phyloP scores from a whole-genome alignment of 2,113 vertebrate genomes.

The Lepus americanus region DNA sequence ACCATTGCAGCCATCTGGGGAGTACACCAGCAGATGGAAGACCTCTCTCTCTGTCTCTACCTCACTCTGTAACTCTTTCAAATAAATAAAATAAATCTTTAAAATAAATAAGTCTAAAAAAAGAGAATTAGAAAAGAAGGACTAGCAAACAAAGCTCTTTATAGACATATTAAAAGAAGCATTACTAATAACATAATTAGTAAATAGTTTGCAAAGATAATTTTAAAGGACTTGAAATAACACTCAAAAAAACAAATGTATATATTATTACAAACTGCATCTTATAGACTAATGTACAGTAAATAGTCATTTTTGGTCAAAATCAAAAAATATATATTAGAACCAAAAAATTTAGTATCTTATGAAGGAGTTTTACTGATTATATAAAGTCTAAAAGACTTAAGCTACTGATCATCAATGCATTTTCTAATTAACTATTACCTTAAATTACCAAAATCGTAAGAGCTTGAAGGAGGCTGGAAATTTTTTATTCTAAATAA shows the following conservation, averaged over 20 bases:
- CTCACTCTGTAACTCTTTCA: too few relatives aligned
- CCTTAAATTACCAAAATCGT: background rate
- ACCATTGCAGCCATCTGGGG: too few relatives aligned
- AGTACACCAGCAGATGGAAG: too few relatives aligned
- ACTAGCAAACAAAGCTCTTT: too few relatives aligned
- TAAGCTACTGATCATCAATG: background rate
- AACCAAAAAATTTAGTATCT: slow-evolving; percentile 34
- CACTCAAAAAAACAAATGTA: background rate
- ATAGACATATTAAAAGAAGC: background rate
- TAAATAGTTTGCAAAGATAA: slow-evolving; percentile 28
- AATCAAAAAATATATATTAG: slow-evolving; percentile 23
- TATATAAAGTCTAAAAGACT: background rate
- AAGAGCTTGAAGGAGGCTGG: background rate
- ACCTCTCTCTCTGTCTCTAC: too few relatives aligned
- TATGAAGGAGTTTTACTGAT: slow-evolving; percentile 3
- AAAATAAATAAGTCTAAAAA: too few relatives aligned
- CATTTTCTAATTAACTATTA: slow-evolving; percentile 45
- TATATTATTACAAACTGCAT: background rate
- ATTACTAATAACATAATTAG: slow-evolving; percentile 3
- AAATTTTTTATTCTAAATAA: slow-evolving; percentile 48
- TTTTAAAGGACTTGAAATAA: slow-evolving; percentile 49
- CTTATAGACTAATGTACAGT: background rate
- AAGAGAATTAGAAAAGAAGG: too few relatives aligned
- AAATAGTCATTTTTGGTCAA: background rate
- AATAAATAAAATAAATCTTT: too few relatives aligned